Evolutionary conservation across 2,113 vertebrate genomes (phyloP), one percentile per base, ranked within the genome.

Genomic region (Engystomops pustulosus): DNA sequence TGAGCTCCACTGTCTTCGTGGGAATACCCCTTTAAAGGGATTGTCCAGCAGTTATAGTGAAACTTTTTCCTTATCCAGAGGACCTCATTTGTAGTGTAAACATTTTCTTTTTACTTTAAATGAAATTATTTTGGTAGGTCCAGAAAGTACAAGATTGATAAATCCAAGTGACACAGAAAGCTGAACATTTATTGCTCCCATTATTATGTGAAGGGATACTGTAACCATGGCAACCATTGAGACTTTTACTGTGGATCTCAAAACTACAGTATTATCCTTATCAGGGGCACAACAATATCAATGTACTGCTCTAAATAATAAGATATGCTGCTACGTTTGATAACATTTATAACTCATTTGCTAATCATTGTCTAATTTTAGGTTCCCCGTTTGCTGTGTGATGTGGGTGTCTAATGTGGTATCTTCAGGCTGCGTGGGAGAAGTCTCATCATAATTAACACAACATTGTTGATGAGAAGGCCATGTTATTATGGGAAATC

Each of bases 401-500:
- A 7, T 7, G 23, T 53, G 30, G n/a, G 32, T 17, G 53, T 36
- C 27, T 75, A 32, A n/a, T 15, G 55, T 60, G 32, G 38, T 17
- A 62, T 44, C 7, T 20, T 51, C 53, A 58, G 75, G 51, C 4
- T 20, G n/a, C 34, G 75, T 58, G 20, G 55, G 55, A 41, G 36
- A 44, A 10, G 32, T 60, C 6, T 25, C 15, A 17, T 27, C 18
- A 62, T 79, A 44, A 79, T 79, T 79, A 79, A 58, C 53, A 36
- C 32, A 38, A 17, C 15, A 53, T 53, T 55, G 49, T 36, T 34
- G 72, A 55, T 76, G 47, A 34, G 47, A 20, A n/a, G 47, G n/a
- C 55, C 44, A 55, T 36, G 14, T 30, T 12, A 76, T 76, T 76
- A 55, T 76, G 47, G 72, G 72, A 53, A 53, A 53, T 55, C 72